phyloP scores from a whole-genome alignment of 2,113 vertebrate species.

The Carettochelys insculpta region DNA sequence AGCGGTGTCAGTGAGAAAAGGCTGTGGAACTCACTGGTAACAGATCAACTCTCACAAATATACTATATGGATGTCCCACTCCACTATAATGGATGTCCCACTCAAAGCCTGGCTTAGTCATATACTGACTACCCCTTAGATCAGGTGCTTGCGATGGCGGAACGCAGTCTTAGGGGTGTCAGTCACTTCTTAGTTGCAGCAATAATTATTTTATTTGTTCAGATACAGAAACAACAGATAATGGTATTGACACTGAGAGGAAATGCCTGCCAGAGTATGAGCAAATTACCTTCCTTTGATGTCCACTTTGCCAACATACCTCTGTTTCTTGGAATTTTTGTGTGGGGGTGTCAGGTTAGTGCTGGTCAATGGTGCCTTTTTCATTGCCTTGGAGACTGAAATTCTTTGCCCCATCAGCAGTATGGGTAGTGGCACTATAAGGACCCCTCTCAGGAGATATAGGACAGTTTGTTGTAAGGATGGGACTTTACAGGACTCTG shows the following conservation, averaged over 20 bases:
- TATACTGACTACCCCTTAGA: not conserved
- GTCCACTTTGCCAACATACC: not conserved
- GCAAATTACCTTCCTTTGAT: not conserved
- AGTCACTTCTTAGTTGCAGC: not conserved
- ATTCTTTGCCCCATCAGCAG: not conserved
- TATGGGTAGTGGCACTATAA: not conserved
- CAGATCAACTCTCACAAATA: no score
- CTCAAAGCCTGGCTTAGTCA: not conserved
- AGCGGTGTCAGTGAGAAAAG: no score
- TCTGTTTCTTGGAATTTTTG: not conserved
- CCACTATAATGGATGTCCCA: not conserved
- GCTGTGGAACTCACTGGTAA: no score
- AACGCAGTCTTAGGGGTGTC: not conserved
- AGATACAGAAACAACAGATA: not conserved
- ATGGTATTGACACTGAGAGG: not conserved
- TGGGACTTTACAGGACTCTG: not conserved
- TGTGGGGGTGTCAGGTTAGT: not conserved
- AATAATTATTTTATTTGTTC: not conserved
- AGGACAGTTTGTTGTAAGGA: not conserved
- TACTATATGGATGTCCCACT: no score
- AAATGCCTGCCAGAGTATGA: not conserved
- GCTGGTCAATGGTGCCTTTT: not conserved
- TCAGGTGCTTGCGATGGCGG: not conserved
- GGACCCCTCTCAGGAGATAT: not conserved
- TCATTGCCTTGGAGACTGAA: not conserved